Conservation (phyloP, 2,888 invertebrate species). For the Tetranychus piercei region DNA sequence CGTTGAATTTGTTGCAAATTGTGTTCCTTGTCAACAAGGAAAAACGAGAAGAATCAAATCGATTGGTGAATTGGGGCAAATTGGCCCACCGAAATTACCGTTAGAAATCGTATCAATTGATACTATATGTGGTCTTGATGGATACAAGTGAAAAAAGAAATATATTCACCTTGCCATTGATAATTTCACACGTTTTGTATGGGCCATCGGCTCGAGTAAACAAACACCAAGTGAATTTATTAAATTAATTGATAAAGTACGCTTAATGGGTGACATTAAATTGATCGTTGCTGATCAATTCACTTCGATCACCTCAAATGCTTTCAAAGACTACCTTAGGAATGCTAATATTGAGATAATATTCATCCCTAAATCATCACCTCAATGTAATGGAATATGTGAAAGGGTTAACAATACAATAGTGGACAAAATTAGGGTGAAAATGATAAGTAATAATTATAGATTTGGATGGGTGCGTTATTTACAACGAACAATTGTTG, state of each 20-base stretch:
- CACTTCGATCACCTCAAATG: slow-evolving; percentile 3
- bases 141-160: slow-evolving; percentile 11
- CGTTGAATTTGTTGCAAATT: too few relatives aligned
- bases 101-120: too few relatives aligned
- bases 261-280: background rate
- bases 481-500: too few relatives aligned
- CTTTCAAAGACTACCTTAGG: slow-evolving; percentile 4
- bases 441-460: too few relatives aligned
- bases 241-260: slow-evolving; percentile 8
- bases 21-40: too few relatives aligned
- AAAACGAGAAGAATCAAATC: too few relatives aligned
- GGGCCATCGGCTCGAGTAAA: slow-evolving; percentile 9
- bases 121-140: slow-evolving; percentile 12
- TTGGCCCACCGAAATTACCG: too few relatives aligned
- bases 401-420: too few relatives aligned
- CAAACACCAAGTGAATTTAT: slow-evolving; percentile 14
- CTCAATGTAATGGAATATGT: too few relatives aligned
- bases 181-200: slow-evolving; percentile 12
- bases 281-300: slow-evolving; percentile 9
- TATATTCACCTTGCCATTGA: slow-evolving; percentile 17
- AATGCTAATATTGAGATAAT: slow-evolving; percentile 6
- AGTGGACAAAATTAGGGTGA: background rate
- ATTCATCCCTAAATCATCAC: background rate
- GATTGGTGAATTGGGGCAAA: too few relatives aligned
- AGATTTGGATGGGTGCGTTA: too few relatives aligned